Percentiles rank a stretch among this genome's conserved stretches.
Conservation (phyloP, 2,888 invertebrate species). For the Protonemura montana region DNA sequence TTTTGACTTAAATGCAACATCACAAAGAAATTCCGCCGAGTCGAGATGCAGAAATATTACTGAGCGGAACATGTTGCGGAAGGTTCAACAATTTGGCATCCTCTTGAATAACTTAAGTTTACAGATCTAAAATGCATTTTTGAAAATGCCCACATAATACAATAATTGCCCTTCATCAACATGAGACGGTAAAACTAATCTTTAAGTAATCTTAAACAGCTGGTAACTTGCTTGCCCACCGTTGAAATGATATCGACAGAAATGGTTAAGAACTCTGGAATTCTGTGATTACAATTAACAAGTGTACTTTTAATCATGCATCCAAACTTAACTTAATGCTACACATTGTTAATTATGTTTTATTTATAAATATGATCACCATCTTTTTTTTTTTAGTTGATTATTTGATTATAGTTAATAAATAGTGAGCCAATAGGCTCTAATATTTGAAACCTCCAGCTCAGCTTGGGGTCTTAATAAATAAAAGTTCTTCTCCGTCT, state of each 20-base stretch:
- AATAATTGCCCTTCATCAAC: not conserved
- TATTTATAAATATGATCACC: not conserved
- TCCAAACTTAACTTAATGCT: constrained; percentile 2
- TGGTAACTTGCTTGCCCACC: not conserved
- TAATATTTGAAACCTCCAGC: not conserved
- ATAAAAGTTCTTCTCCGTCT: not conserved
- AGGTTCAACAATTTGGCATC: not conserved
- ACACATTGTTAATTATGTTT: not conserved
- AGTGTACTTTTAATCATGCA: not conserved
- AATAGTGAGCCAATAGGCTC: not conserved
- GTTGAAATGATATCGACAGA: not conserved
- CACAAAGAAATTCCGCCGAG: not conserved
- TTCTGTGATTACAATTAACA: not conserved
- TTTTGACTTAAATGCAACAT: not conserved
- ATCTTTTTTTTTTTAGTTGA: not conserved
- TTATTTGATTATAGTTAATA: not conserved
- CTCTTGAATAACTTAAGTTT: not conserved
- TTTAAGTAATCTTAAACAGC: not conserved
- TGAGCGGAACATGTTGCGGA: not conserved
- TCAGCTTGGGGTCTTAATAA: not conserved
- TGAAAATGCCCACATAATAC: not conserved
- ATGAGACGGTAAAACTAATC: not conserved
- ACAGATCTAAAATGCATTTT: not conserved
- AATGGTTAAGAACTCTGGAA: not conserved
- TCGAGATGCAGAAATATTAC: not conserved